Percentiles rank a stretch among this genome's conserved stretches.
phyloP scores from a whole-genome alignment of 2,113 vertebrate species.

The Callospermophilus lateralis region DNA sequence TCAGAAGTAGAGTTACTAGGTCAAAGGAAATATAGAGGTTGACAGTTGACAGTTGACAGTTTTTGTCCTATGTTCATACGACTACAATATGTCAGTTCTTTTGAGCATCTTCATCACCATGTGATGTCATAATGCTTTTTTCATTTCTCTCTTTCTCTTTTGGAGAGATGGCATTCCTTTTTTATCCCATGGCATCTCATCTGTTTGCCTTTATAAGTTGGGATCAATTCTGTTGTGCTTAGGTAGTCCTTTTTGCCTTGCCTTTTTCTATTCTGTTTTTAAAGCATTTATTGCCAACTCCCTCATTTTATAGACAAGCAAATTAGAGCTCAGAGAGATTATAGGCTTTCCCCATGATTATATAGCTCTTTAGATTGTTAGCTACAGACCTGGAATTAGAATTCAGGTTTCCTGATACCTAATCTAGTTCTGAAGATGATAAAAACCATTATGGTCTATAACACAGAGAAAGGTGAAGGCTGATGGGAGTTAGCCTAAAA shows the following conservation, averaged over 20 bases:
- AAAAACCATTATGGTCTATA: not conserved
- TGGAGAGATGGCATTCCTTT: constrained; percentile 1
- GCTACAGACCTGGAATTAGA: constrained; percentile 51
- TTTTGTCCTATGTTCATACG: not conserved
- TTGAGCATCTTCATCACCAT: not conserved
- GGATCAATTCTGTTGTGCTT: constrained; percentile 44
- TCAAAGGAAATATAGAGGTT: constrained; percentile 12
- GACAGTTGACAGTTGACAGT: not conserved
- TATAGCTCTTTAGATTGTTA: constrained; percentile 37
- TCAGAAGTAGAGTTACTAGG: constrained; percentile 42
- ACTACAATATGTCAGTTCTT: constrained; percentile 37
- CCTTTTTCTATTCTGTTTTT: constrained; percentile 63
- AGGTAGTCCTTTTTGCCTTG: constrained; percentile 56
- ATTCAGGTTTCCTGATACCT: constrained; percentile 39
- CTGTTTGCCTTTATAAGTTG: constrained; percentile 49
- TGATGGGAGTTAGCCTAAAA: not conserved
- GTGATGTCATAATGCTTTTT: constrained; percentile 31
- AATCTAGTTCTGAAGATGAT: not conserved
- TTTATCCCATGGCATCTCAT: not conserved
- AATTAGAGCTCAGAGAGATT: constrained; percentile 57
- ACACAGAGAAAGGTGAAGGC: not conserved
- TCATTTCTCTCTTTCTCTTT: not conserved
- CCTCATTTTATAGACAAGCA: constrained; percentile 66
- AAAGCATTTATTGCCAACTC: constrained; percentile 51
- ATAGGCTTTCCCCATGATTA: constrained; percentile 63